Evolutionary conservation across 2,888 invertebrate species (phyloP), one percentile per base, ranked within the genome.

Genomic region (Pollenia angustigena): DNA sequence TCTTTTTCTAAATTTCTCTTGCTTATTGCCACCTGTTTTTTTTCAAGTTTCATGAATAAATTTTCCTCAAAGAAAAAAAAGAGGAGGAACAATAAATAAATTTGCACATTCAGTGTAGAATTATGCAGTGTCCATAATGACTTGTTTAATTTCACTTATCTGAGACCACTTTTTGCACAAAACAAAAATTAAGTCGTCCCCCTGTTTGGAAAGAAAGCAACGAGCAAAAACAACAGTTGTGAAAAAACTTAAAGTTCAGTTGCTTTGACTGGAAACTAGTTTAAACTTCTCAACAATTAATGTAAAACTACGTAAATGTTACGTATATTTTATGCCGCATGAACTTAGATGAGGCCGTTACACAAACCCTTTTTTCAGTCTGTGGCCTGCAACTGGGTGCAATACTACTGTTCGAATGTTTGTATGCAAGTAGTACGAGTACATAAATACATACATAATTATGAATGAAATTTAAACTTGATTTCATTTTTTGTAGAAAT

Each of bases 401-500:
- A 32, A 32, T 6, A 32, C 32, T 18, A 18, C 23, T 42, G n/a
- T 50, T 16, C 10, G 23, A 44, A 42, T 50, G 12, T 66, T 44
- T 62, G 10, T 32, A 32, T 32, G 32, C 32, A 56, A 54, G 48
- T 60, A 7, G 52, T 64, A 52, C 64, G 3, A 42, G 54, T 48
- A 44, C n/a, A 23, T 44, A 52, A 32, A 71, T 54, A 54, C 16
- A 42, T 9, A 50, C 78, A 75, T 82, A 86, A 79, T 81, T 80
- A 83, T 80, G 75, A 83, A 86, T 83, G 71, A 83, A 82, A 86
- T 58, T 80, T 80, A 80, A 86, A 83, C 82, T 71, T 86, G 85
- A 71, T 83, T 83, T 71, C 14, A 23, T 32, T 44, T 18, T n/a
- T 58, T 79, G 0, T 54, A 40, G 14, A 52, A 12, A 52, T 9